Conservation (phyloP, 2,888 invertebrate genomes). For the Stegana nigrithorax region DNA sequence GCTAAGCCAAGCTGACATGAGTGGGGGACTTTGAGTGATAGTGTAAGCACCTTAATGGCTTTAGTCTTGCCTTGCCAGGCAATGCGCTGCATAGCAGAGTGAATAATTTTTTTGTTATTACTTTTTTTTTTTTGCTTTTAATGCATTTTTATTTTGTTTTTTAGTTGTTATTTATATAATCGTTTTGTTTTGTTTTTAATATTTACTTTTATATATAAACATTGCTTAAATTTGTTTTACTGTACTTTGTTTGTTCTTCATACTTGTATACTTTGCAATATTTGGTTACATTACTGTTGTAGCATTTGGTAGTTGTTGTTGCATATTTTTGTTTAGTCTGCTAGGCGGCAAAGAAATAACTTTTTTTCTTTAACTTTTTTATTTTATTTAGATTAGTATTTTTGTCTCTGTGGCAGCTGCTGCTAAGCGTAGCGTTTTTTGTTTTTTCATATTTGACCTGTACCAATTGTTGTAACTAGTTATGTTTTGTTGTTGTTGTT, state of each 20-base stretch:
- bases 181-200: not conserved
- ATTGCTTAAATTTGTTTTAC: too few relatives aligned
- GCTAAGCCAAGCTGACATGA: too few relatives aligned
- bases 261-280: too few relatives aligned
- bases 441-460: not conserved
- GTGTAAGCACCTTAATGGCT: too few relatives aligned
- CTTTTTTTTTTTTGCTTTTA: not conserved
- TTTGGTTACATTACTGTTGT: too few relatives aligned
- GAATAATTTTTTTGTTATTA: not conserved
- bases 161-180: not conserved
- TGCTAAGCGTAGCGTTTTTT: conserved; percentile 17
- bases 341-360: too few relatives aligned
- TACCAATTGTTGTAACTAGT: not conserved
- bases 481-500: not conserved
- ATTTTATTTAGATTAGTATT: conserved; percentile 29
- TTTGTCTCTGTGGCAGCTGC: conserved; percentile 10
- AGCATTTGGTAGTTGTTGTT: too few relatives aligned
- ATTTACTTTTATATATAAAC: not conserved
- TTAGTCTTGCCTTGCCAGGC: too few relatives aligned
- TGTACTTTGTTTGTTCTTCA: too few relatives aligned
- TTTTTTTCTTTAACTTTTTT: conserved; percentile 25
- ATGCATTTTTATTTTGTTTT: not conserved
- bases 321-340: too few relatives aligned
- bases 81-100: too few relatives aligned
- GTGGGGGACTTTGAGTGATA: too few relatives aligned